Evolutionary conservation across 2,797 vertebrate genomes (phyloP).

Genomic region (Cirrhinus mrigala): DNA sequence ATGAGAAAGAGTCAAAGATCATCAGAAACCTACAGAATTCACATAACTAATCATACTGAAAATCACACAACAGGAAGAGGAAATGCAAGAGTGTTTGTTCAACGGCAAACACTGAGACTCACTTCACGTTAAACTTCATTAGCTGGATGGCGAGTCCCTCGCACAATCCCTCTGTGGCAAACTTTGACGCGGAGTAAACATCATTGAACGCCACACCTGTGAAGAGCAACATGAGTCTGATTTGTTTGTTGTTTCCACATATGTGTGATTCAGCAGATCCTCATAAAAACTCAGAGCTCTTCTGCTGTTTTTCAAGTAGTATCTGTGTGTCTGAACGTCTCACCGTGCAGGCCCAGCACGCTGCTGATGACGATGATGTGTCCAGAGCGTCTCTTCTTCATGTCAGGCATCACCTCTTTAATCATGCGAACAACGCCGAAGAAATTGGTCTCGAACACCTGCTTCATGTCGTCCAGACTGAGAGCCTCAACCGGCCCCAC

Average conservation of each 20-base stretch:
- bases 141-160: constrained; percentile 83
- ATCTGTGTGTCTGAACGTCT: constrained; percentile 76
- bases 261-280: neutral
- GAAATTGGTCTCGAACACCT: constrained; percentile 84
- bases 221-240: neutral
- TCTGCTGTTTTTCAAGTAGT: neutral
- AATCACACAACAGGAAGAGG: neutral
- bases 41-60: neutral
- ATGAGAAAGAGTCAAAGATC: neutral
- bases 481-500: constrained; percentile 83
- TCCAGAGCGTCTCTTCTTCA: constrained; percentile 80
- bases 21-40: neutral
- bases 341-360: constrained; percentile 83
- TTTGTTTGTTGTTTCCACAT: neutral
- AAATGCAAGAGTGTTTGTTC: neutral
- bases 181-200: constrained; percentile 84
- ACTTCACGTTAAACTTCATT: constrained; percentile 81
- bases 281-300: neutral
- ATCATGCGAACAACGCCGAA: constrained; percentile 83
- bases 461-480: constrained; percentile 81
- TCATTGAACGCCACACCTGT: constrained; percentile 85
- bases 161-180: constrained; percentile 87
- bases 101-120: constrained; percentile 65
- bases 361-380: constrained; percentile 84
- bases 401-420: constrained; percentile 86